These are phyloP conservation scores for Nemoura dubitans DNA, from an alignment of 2,888 invertebrate genomes.

Conservation along the genomic window DNA sequence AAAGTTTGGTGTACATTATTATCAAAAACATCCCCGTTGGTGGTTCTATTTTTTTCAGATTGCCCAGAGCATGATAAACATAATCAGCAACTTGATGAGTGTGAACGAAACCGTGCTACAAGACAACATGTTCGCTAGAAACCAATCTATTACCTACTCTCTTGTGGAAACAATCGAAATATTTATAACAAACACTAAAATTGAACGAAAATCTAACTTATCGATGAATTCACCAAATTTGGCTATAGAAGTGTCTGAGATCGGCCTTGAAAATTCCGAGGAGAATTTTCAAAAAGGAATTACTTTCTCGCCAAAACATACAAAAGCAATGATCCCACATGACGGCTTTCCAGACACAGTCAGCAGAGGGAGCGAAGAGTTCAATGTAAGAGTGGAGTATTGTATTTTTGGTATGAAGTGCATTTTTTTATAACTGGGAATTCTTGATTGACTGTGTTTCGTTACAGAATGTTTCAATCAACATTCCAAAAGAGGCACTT, in stretches of 20 bases:
- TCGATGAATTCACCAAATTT: conserved; percentile 44
- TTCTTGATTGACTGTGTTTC: neutral
- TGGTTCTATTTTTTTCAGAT: conserved; percentile 44
- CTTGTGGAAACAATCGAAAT: conserved; percentile 42
- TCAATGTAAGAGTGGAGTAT: neutral
- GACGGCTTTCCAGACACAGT: too few relatives aligned
- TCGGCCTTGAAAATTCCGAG: conserved; percentile 31
- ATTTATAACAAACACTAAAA: conserved; percentile 27
- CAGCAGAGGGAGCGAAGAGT: neutral
- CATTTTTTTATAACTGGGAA: too few relatives aligned
- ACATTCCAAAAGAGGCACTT: conserved; percentile 45
- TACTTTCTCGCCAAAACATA: conserved; percentile 38
- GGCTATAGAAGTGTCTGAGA: conserved; percentile 43
- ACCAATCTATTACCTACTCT: conserved; percentile 37
- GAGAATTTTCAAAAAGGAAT: conserved; percentile 39
- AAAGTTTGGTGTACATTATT: too few relatives aligned
- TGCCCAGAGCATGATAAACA: conserved; percentile 44
- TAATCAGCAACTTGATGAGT: conserved; percentile 48
- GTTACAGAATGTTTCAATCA: conserved; percentile 43
- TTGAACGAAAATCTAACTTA: conserved; percentile 25
- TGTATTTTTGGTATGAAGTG: neutral
- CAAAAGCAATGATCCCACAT: neutral
- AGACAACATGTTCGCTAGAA: conserved; percentile 32
- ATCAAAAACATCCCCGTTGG: too few relatives aligned
- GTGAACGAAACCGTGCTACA: conserved; percentile 47